These are phyloP conservation scores for Tenodera sinensis DNA, from an alignment of 2,888 invertebrate genomes.

Conservation along the genomic window DNA sequence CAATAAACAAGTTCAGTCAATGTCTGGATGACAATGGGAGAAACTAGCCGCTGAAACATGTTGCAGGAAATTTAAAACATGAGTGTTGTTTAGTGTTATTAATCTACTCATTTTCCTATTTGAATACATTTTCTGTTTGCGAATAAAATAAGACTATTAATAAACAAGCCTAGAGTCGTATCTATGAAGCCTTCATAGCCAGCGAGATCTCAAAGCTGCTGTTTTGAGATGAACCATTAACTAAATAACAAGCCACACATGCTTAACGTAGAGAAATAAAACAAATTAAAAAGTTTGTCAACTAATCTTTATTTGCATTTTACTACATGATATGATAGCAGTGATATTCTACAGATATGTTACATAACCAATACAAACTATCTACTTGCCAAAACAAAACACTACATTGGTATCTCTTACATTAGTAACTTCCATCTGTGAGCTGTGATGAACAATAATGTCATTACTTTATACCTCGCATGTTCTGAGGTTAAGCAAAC, in stretches of 20 bases:
- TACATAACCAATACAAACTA: not conserved
- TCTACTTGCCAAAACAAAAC: not conserved
- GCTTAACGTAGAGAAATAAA: not conserved
- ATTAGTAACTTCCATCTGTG: not conserved
- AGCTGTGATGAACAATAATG: not conserved
- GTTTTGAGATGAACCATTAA: not conserved
- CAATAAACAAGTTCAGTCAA: no score
- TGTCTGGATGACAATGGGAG: no score
- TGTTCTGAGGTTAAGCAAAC: not conserved
- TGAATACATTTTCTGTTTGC: no score
- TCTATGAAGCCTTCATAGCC: conserved; percentile 33
- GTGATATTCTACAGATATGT: not conserved
- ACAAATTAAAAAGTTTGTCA: not conserved
- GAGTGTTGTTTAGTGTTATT: no score
- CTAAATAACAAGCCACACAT: not conserved
- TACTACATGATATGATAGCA: not conserved
- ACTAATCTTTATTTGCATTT: not conserved
- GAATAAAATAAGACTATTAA: no score
- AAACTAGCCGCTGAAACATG: no score
- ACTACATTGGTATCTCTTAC: not conserved
- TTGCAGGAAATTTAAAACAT: no score
- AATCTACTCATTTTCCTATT: no score
- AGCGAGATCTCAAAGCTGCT: conserved; percentile 21
- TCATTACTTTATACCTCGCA: not conserved
- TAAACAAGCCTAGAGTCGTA: conserved; percentile 32